Evolutionary conservation across 2,888 invertebrate species (phyloP).

Genomic region (Xylota sylvarum): DNA sequence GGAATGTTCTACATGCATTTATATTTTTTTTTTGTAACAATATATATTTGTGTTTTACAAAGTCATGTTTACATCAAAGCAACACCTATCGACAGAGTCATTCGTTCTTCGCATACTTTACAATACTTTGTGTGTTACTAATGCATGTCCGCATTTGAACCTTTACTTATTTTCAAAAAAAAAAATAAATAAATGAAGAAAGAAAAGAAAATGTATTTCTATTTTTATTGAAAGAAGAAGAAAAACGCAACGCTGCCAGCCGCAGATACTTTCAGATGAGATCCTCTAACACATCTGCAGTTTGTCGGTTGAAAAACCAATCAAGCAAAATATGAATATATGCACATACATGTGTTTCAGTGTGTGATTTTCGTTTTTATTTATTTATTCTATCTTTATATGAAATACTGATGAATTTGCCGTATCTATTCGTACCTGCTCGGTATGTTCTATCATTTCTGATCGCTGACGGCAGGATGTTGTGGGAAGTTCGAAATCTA

Average conservation of each 20-base stretch:
- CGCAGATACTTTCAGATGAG: conserved; percentile 22
- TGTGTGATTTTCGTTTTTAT: not conserved
- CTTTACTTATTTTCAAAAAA: conserved; percentile 26
- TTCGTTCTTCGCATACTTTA: conserved; percentile 9
- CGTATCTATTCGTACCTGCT: conserved; percentile 52
- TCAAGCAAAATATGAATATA: conserved; percentile 31
- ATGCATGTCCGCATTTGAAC: conserved; percentile 56
- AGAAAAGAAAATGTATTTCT: conserved; percentile 21
- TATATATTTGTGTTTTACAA: conserved; percentile 15
- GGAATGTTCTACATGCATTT: not conserved
- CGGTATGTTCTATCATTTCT: conserved; percentile 56
- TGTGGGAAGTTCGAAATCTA: conserved; percentile 73
- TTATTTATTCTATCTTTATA: conserved; percentile 51
- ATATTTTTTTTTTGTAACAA: not conserved
- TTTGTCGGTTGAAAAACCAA: conserved; percentile 29
- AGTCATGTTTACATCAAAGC: conserved; percentile 35
- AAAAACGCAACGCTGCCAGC: conserved; percentile 42
- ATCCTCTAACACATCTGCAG: not conserved
- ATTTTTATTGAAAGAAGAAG: conserved; percentile 44
- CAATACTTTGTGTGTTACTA: conserved; percentile 55
- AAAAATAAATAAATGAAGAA: conserved; percentile 3
- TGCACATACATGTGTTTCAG: conserved; percentile 27
- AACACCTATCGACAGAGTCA: conserved; percentile 14
- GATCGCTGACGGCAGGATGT: conserved; percentile 73
- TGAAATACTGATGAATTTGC: conserved; percentile 51